Conservation (phyloP, 2,888 invertebrate species). For the Callyntrura sp. region DNA sequence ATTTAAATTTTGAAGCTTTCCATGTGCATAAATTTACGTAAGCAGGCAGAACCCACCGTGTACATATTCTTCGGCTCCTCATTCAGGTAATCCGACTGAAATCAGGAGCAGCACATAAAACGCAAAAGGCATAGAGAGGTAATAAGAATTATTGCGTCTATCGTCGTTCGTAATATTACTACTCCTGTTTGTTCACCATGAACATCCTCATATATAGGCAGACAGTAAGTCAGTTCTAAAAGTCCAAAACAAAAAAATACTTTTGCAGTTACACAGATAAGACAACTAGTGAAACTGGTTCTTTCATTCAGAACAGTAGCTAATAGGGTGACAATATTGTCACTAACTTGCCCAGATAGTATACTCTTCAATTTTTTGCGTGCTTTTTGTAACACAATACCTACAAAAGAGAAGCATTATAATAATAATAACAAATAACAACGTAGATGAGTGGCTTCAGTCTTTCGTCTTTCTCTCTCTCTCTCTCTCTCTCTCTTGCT, state of each 20-base stretch:
- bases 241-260: conserved; percentile 24
- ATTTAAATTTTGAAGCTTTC: not conserved
- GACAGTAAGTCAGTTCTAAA: not conserved
- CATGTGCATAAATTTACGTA: not conserved
- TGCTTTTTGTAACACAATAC: conserved; percentile 25
- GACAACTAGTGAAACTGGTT: conserved; percentile 75
- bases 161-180: not conserved
- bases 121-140: not conserved
- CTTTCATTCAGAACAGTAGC: conserved; percentile 67
- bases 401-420: not conserved
- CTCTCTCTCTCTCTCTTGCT: no score
- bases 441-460: no score
- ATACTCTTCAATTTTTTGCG: not conserved
- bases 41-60: not conserved
- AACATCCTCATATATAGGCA: conserved; percentile 5
- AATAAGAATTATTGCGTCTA: not conserved
- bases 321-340: conserved; percentile 78
- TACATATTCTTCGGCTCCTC: not conserved
- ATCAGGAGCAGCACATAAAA: not conserved
- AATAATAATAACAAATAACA: not conserved
- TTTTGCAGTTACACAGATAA: conserved; percentile 24
- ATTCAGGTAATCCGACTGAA: not conserved
- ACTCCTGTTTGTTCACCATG: conserved; percentile 4
- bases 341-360: conserved; percentile 57
- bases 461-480: no score